These are phyloP conservation scores for Anser cygnoides DNA, from an alignment of 2,113 vertebrate species.

Conservation along the genomic window DNA sequence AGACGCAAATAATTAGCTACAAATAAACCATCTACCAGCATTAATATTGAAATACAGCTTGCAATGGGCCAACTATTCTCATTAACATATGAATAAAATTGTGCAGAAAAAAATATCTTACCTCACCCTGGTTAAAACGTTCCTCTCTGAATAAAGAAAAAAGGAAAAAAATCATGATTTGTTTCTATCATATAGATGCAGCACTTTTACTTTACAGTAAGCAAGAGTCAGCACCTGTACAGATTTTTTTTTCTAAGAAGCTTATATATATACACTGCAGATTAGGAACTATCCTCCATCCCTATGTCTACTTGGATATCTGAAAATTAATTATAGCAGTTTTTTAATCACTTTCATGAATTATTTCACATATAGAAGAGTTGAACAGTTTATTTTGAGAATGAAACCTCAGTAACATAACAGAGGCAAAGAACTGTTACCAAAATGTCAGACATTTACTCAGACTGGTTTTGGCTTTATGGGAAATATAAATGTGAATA, in stretches of 20 bases:
- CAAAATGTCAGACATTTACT: background rate
- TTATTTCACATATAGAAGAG: background rate
- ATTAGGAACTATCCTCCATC: background rate
- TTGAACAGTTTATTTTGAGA: background rate
- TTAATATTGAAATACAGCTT: background rate
- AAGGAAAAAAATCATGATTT: slow-evolving; percentile 38
- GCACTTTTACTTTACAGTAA: background rate
- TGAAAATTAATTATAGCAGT: background rate
- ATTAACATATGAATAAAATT: background rate
- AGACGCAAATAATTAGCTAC: background rate
- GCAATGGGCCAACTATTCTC: background rate
- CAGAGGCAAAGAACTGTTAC: background rate
- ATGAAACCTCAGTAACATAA: background rate
- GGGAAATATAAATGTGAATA: background rate
- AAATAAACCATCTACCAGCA: background rate
- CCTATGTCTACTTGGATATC: background rate
- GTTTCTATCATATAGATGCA: background rate
- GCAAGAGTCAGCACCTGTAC: background rate
- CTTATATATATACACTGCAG: background rate
- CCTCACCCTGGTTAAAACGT: slow-evolving; percentile 85
- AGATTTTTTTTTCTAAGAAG: background rate
- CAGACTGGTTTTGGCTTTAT: background rate
- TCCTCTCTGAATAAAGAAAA: slow-evolving; percentile 78
- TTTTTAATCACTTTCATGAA: background rate
- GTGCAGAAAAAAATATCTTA: slow-evolving; percentile 65